Base-by-base conservation (phyloP, 2,888 invertebrate genomes). In the Epicampocera succincta region DNA sequence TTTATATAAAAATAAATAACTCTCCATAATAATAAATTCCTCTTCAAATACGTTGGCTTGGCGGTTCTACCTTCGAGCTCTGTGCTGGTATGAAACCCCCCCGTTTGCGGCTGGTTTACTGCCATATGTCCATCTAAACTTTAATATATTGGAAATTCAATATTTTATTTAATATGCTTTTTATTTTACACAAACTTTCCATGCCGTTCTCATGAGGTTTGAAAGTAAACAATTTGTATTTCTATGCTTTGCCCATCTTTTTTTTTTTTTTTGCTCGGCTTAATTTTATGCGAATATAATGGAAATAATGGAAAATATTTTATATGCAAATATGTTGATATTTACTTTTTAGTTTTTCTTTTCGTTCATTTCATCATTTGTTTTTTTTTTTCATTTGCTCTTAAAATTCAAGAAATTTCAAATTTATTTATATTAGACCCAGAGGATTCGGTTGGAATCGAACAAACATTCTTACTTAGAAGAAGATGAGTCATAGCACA, bases 341-440 rank as follows among this genome's bases (percentile, higher is more conserved):
- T 82, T 82, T 74, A 66, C 65, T 71, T 66, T 75, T 61, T 15
- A 68, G 52, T 68, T 65, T 56, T 48, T 19, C 46, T 25, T 60
- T 54, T 74, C 58, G 40, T 74, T 56, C 58, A 50, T 40, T 52
- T 52, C 38, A 61, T 29, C 17, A 38, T 69, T 25, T 61, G 33
- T 33, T 5, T 33, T 33, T 8, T 13, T n/a, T 66, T 72, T 46
- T 60, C 19, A 54, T 25, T 21, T 74, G 44, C 68, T 50, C 48
- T 54, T 19, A 68, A 72, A 76, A 72, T 75, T 71, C 52, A 74
- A 82, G 65, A 68, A 82, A 77, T 74, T 71, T 66, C n/a, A 78
- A 82, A 78, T 75, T 82, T 82, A 77, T 82, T 82, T 82, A 82
- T 82, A 82, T 74, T 78, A 74, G 74, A 78, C 82, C 74, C 78